A percentile compares a stretch with the other conserved stretches of the same genome.
Evolutionary conservation across 2,797 vertebrate genomes (phyloP).

Genomic region (Menidia menidia): DNA sequence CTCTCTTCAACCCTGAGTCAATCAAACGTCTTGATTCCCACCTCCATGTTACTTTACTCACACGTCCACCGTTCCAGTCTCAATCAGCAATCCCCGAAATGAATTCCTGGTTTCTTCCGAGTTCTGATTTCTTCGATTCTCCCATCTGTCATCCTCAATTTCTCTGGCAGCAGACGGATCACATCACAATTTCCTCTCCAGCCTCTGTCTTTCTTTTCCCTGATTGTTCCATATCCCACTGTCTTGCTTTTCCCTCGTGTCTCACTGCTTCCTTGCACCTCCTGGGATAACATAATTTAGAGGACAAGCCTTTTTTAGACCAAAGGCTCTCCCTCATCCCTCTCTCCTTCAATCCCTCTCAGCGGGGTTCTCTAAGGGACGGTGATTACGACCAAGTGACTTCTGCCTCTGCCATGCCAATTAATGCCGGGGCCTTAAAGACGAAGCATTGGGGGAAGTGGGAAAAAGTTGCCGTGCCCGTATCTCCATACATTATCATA

Average conservation of each 20-base stretch:
- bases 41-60: not conserved
- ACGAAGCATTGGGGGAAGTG: constrained; percentile 42
- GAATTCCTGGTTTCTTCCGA: constrained; percentile 35
- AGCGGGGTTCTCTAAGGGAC: constrained; percentile 72
- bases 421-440: constrained; percentile 76
- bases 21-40: constrained; percentile 33
- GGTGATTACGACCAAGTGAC: constrained; percentile 78
- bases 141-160: constrained; percentile 48
- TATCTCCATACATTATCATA: constrained; percentile 82
- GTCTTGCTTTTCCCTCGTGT: constrained; percentile 29
- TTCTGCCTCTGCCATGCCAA: constrained; percentile 73
- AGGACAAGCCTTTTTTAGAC: constrained; percentile 59
- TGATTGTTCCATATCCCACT: constrained; percentile 34
- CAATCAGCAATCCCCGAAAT: constrained; percentile 60
- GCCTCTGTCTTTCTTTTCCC: constrained; percentile 16
- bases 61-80: constrained; percentile 56
- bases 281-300: constrained; percentile 63
- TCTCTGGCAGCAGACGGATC: constrained; percentile 28
- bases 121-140: constrained; percentile 19
- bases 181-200: constrained; percentile 56
- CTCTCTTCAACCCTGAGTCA: constrained; percentile 41
- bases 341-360: constrained; percentile 55
- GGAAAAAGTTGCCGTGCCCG: constrained; percentile 49
- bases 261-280: constrained; percentile 50
- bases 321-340: constrained; percentile 45